Base-by-base conservation (phyloP, 1,140 invertebrate species). In the Augochlora pura region DNA sequence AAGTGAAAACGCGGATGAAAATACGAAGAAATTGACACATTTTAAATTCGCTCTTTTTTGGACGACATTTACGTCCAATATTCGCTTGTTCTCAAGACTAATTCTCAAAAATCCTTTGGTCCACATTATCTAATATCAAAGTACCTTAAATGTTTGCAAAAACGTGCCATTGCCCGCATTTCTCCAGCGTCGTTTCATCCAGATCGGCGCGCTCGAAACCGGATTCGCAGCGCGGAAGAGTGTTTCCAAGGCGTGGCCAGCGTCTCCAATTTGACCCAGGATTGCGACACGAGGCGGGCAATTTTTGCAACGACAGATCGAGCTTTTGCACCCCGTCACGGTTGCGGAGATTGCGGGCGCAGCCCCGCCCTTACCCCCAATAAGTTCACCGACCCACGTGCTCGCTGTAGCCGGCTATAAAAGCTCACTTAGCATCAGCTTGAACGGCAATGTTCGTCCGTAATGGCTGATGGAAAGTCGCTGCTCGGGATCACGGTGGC, bases 381-480 rank as follows among this genome's bases (percentile, higher is more conserved):
- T 81, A 90, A 91, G 85, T 88, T 91, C 87, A 86, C 57, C 89
- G 73, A 87, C 86, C 89, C 87, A 91, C 88, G 80, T 91, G 79
- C 60, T 69, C 83, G 63, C 80, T 54, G 77, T 62, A 59, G n/a
- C 39, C 73, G 59, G 18, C 78, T 90, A 91, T 91, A 91, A 91
- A 91, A 91, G 90, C 87, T 89, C 79, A 85, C 82, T 86, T 88
- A 84, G 81, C 85, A 86, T 85, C 84, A 81, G 77, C 73, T 87
- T 84, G 82, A 76, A 83, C 67, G 79, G 84, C 88, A 88, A 91
- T 91, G 88, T 91, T 87, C 84, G 82, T 83, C 27, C 68, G 84
- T 82, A 84, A 90, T 88, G 83, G 60, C 86, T 77, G 70, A 84
- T 74, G 82, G 80, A 85, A 83, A 86, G 84, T 85, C 76, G 72